Evolutionary conservation across 2,797 vertebrate genomes (phyloP).

Genomic region (Muraenolepis orangiensis): DNA sequence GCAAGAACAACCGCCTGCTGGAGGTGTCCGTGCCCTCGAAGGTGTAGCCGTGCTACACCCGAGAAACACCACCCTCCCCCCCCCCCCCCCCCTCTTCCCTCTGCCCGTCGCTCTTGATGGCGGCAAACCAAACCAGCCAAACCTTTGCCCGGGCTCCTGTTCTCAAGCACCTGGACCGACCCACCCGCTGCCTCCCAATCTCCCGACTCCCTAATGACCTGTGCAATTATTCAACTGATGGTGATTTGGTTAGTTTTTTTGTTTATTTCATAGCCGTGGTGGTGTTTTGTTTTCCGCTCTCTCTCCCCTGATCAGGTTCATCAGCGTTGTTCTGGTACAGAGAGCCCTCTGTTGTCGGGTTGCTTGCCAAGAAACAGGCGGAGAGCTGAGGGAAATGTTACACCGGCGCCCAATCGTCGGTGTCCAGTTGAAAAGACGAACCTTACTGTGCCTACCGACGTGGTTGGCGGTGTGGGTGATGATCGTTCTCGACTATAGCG

Average conservation of each 20-base stretch:
- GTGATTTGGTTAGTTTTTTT: conserved; percentile 30
- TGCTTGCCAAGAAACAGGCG: conserved; percentile 46
- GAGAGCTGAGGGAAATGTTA: conserved; percentile 19
- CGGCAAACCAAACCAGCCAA: conserved; percentile 43
- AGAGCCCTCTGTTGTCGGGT: conserved; percentile 36
- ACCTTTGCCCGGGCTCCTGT: conserved; percentile 16
- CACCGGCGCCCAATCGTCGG: conserved; percentile 12
- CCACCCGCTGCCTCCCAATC: conserved; percentile 29
- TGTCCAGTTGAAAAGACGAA: conserved; percentile 28
- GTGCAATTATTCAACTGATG: conserved; percentile 77
- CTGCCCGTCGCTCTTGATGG: conserved; percentile 47
- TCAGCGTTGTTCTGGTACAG: conserved; percentile 38
- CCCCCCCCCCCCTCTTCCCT: conserved; percentile 9
- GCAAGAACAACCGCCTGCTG: conserved; percentile 96
- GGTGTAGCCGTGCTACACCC: conserved; percentile 30
- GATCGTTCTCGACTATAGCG: conserved; percentile 12
- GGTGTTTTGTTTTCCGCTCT: too few species aligned
- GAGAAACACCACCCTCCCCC: background rate
- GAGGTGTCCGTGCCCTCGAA: conserved; percentile 90
- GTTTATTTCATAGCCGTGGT: background rate
- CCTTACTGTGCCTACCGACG: background rate
- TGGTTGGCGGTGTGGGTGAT: conserved; percentile 1
- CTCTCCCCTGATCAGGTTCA: conserved; percentile 62
- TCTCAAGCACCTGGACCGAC: conserved; percentile 28
- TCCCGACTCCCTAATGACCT: conserved; percentile 58